Evolutionary conservation across 2,113 vertebrate species (phyloP), one percentile per base, ranked within the genome.

Genomic region (Trichomycterus rosablanca): DNA sequence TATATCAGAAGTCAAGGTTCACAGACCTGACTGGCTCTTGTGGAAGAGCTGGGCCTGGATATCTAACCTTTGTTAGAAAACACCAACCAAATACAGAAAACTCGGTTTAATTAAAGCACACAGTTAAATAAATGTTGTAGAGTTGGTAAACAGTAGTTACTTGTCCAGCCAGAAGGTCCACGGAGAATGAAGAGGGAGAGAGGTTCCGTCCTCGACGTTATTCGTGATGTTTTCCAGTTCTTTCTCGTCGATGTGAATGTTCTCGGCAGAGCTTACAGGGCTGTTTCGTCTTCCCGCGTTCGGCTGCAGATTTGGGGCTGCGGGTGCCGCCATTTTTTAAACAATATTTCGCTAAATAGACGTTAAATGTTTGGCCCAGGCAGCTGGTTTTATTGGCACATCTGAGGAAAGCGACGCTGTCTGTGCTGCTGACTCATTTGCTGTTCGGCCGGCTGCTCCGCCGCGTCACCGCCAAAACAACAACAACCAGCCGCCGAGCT

Each of bases 81-180:
- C 20, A 19, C 7, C 5, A 1, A 14, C 4, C 12, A 18, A 1
- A 49, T 15, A 10, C 42, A 26, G 15, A 1, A 16, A 22, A 30
- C 19, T 5, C 3, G 0, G 14, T 3, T 12, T 8, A 16, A 24
- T 30, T 5, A 24, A 32, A 45, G 6, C 37, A n/a, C 6, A 10
- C 3, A n/a, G 45, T 16, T 11, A 2, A 3, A 20, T 1, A 2
- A 11, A 50, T 19, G 7, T 3, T 10, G 11, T 1, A 7, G 5
- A 5, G 11, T 10, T 16, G 46, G 9, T 26, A 6, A 26, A 15
- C 5, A 15, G 14, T 1, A 3, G 1, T 1, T 76, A 88, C 87
- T 83, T 83, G 46, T 88, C 86, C 2, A 89, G 84, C 87, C 85
- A 89, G 66, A 89, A 89, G 20, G 86, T 89, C 87, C 87, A 89